A percentile compares a stretch with the other conserved stretches of the same genome.
These are phyloP conservation scores for Corvus hawaiiensis DNA, from an alignment of 2,113 vertebrate species.

Conservation along the genomic window DNA sequence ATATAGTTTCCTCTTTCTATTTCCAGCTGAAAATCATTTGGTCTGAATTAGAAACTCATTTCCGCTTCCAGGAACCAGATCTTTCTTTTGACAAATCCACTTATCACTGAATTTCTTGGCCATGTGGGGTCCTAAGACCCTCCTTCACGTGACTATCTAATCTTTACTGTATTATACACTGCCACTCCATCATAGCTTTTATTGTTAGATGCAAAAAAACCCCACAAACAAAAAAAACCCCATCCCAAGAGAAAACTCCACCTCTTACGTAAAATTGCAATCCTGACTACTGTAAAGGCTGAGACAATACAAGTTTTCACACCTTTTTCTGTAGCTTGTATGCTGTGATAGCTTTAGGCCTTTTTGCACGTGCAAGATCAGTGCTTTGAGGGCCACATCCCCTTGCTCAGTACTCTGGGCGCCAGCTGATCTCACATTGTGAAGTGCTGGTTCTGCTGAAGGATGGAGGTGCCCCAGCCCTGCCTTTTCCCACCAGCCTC, in stretches of 20 bases:
- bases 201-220: neutral
- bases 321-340: neutral
- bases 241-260: no score
- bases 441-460: neutral
- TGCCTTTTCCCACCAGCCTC: neutral
- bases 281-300: neutral
- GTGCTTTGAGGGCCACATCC: neutral
- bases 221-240: neutral
- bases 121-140: neutral
- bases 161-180: neutral
- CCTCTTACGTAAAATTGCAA: neutral
- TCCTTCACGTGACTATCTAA: neutral
- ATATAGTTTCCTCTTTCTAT: neutral
- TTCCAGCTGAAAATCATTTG: constrained; percentile 26
- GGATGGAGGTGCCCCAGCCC: neutral
- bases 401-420: accelerated
- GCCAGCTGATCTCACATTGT: accelerated
- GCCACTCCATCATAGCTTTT: neutral
- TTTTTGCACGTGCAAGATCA: no score
- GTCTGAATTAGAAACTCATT: constrained; percentile 8
- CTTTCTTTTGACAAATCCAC: neutral
- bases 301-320: neutral
- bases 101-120: neutral
- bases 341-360: neutral
- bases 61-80: neutral